Evolutionary conservation across 2,888 invertebrate genomes (phyloP), one percentile per base, ranked within the genome.

Genomic region (Synanthedon formicaeformis): DNA sequence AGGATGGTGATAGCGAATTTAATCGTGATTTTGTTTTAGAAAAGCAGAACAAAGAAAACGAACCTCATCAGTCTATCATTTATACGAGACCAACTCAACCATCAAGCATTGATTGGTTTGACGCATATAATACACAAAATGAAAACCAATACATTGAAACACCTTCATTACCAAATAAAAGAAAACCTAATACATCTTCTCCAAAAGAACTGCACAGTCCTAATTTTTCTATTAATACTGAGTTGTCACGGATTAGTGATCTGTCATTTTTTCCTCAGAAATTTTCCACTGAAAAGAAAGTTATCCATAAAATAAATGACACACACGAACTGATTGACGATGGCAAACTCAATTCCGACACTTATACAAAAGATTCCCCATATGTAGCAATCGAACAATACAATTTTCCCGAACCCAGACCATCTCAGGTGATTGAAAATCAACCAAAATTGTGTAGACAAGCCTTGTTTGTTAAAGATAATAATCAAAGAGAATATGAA

Each of bases 291-390:
- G 88, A 88, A 61, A 73, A 73, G 55, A 88, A 88, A 69, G 63
- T 71, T 11, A 61, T 79, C 34, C 72, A 74, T 0, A 81, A 73
- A 69, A 51, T 72, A 1, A 73, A 73, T 59, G 82, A 84, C 50
- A 76, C 76, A 5, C 76, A 82, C 51, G 81, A 82, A 52, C 57
- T 81, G 16, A 64, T 75, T 50, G 80, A 82, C 50, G 78, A 81
- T 18, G 64, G 71, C 2, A 86, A 81, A 69, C 59, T 82, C 10
- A 83, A 81, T 63, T 82, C 85, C 1, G 88, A 89, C 59, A 90
- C 89, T 1, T 90, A 79, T 57, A 86, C 87, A 5, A 89, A 89
- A 66, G 88, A 89, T 45, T 88, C 88, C 1, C 86, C 86, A 0
- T 71, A 73, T 50, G 73, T 71, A n/a, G 70, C 73, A n/a, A 56